phyloP scores from a whole-genome alignment of 2,797 vertebrate species.

The Melanotaenia maccullochi region DNA sequence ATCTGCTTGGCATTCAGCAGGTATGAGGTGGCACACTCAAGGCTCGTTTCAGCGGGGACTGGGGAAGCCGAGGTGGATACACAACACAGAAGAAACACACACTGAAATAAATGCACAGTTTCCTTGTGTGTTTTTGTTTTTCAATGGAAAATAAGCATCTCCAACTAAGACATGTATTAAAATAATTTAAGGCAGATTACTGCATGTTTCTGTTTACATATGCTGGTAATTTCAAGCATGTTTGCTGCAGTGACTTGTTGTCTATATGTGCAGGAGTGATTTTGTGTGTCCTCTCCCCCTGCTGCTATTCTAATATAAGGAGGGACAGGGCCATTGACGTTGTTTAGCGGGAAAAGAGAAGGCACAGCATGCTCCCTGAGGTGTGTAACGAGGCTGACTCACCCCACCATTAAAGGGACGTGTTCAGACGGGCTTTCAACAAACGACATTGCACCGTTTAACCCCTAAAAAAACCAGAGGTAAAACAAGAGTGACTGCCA shows the following conservation, averaged over 20 bases:
- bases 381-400: conserved; percentile 79
- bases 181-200: conserved; percentile 38
- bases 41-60: conserved; percentile 14
- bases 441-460: conserved; percentile 44
- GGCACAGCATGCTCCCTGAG: conserved; percentile 62
- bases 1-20: conserved; percentile 52
- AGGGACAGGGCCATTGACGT: conserved; percentile 58
- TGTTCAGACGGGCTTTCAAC: conserved; percentile 44
- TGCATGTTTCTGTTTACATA: conserved; percentile 19
- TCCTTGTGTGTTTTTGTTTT: conserved; percentile 11
- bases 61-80: conserved; percentile 16
- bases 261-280: conserved; percentile 39
- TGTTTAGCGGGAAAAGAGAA: conserved; percentile 62
- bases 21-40: conserved; percentile 32
- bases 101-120: conserved; percentile 11
- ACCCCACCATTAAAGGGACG: conserved; percentile 63
- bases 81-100: conserved; percentile 3
- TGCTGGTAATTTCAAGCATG: conserved; percentile 9
- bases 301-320: conserved; percentile 59
- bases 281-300: conserved; percentile 46
- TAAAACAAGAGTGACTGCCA: conserved; percentile 13
- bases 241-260: conserved; percentile 46
- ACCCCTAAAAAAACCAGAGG: conserved; percentile 41
- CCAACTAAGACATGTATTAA: conserved; percentile 29
- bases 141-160: not conserved